Conservation (phyloP, 2,888 invertebrate genomes). For the Liodrosophila aerea region DNA sequence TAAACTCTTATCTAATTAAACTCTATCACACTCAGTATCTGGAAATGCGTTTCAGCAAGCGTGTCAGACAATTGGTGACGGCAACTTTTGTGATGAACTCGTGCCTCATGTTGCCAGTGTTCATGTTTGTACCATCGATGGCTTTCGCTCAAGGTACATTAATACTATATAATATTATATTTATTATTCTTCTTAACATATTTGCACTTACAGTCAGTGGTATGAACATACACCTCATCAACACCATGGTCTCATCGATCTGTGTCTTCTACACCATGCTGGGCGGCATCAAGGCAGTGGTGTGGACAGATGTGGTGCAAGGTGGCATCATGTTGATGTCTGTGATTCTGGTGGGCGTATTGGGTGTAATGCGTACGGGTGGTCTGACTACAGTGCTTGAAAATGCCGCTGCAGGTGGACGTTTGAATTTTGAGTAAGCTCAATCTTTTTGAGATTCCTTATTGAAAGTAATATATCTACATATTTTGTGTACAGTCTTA, state of each 20-base stretch:
- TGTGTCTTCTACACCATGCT: slow-evolving; percentile 84
- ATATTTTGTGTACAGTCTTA: slow-evolving; percentile 82
- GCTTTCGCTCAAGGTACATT: slow-evolving; percentile 80
- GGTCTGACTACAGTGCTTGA: slow-evolving; percentile 80
- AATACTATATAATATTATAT: too few relatives aligned
- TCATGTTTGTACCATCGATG: slow-evolving; percentile 79
- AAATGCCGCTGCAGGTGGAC: slow-evolving; percentile 78
- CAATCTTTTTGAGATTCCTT: neutral
- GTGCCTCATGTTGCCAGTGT: slow-evolving; percentile 77
- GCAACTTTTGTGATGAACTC: slow-evolving; percentile 73
- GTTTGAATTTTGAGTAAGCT: slow-evolving; percentile 82
- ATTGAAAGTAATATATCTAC: neutral
- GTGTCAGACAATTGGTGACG: slow-evolving; percentile 77
- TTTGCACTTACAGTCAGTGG: slow-evolving; percentile 83
- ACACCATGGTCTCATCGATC: slow-evolving; percentile 83
- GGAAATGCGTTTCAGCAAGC: slow-evolving; percentile 78
- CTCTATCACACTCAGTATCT: slow-evolving; percentile 70
- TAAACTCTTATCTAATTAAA: too few relatives aligned
- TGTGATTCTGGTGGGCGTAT: slow-evolving; percentile 79
- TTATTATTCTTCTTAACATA: neutral
- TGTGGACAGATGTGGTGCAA: slow-evolving; percentile 84
- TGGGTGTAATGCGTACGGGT: slow-evolving; percentile 82
- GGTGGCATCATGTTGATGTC: slow-evolving; percentile 82
- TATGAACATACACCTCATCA: slow-evolving; percentile 84
- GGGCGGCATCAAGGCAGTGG: slow-evolving; percentile 84